Conservation (phyloP, 2,113 vertebrate species). For the Empidonax traillii region DNA sequence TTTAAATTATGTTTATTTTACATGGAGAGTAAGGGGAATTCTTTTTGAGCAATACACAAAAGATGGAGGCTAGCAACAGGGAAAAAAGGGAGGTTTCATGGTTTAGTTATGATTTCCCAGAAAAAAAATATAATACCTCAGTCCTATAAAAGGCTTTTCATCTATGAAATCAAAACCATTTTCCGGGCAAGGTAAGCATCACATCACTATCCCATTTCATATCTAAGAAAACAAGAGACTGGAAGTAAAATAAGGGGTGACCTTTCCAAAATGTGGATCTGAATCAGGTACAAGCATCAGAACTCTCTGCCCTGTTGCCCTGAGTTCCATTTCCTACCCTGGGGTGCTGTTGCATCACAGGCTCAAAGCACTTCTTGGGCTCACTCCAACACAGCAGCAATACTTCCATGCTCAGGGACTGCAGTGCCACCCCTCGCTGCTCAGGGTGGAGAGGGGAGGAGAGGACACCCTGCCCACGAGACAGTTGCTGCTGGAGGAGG, state of each 20-base stretch:
- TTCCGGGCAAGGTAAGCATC: neutral
- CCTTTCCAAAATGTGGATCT: neutral
- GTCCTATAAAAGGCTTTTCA: neutral
- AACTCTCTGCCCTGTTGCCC: neutral
- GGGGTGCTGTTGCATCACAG: accelerated
- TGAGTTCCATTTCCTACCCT: neutral
- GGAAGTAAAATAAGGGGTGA: neutral
- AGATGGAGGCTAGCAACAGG: neutral
- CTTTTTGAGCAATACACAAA: neutral
- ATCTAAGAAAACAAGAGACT: neutral
- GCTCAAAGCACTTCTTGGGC: neutral
- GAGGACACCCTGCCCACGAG: neutral
- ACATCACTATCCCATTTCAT: neutral
- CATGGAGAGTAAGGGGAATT: neutral
- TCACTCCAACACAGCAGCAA: neutral
- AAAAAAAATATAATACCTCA: neutral
- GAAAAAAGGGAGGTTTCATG: neutral
- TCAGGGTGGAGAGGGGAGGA: neutral
- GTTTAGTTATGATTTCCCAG: neutral
- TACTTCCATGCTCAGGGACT: neutral
- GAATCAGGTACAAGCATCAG: accelerated
- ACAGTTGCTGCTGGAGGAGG: neutral
- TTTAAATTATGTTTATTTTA: neutral
- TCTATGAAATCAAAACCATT: neutral
- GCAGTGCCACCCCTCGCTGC: neutral